phyloP scores from a whole-genome alignment of 2,888 invertebrate genomes.

The Ecliptopera silaceata region DNA sequence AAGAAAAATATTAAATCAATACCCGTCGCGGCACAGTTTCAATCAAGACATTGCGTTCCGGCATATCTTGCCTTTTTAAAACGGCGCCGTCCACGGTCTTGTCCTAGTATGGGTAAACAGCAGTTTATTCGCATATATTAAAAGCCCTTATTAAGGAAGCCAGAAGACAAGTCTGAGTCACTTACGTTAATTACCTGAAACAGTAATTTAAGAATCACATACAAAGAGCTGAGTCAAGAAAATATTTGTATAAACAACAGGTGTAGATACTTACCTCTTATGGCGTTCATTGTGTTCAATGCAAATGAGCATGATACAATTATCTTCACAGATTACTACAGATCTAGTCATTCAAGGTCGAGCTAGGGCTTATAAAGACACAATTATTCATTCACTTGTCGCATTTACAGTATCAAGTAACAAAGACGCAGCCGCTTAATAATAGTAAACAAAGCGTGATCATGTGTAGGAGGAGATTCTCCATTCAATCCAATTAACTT shows the following conservation, averaged over 20 bases:
- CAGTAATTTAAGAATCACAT: slow-evolving; percentile 54
- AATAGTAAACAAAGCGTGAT: slow-evolving; percentile 68
- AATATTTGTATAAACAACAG: slow-evolving; percentile 62
- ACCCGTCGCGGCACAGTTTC: slow-evolving; percentile 4
- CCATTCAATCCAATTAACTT: slow-evolving; percentile 74
- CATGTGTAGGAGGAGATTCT: slow-evolving; percentile 70
- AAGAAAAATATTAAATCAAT: background rate
- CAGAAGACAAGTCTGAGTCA: slow-evolving; percentile 56
- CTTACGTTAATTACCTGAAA: slow-evolving; percentile 56
- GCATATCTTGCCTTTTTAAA: slow-evolving; percentile 69
- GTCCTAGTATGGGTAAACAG: slow-evolving; percentile 69
- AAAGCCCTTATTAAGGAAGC: slow-evolving; percentile 70
- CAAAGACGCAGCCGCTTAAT: slow-evolving; percentile 44
- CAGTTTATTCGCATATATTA: slow-evolving; percentile 59
- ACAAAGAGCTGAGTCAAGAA: slow-evolving; percentile 39
- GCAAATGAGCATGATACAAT: slow-evolving; percentile 62
- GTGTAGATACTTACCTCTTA: slow-evolving; percentile 35
- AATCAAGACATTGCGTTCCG: slow-evolving; percentile 58
- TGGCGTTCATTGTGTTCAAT: slow-evolving; percentile 56
- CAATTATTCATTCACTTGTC: slow-evolving; percentile 38
- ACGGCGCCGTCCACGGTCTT: slow-evolving; percentile 55
- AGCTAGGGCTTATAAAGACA: slow-evolving; percentile 27
- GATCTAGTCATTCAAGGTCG: slow-evolving; percentile 35
- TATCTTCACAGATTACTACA: slow-evolving; percentile 55
- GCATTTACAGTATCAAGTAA: slow-evolving; percentile 32